Evolutionary conservation across 2,113 vertebrate species (phyloP).

Genomic region (Gallinago jamesoni): DNA sequence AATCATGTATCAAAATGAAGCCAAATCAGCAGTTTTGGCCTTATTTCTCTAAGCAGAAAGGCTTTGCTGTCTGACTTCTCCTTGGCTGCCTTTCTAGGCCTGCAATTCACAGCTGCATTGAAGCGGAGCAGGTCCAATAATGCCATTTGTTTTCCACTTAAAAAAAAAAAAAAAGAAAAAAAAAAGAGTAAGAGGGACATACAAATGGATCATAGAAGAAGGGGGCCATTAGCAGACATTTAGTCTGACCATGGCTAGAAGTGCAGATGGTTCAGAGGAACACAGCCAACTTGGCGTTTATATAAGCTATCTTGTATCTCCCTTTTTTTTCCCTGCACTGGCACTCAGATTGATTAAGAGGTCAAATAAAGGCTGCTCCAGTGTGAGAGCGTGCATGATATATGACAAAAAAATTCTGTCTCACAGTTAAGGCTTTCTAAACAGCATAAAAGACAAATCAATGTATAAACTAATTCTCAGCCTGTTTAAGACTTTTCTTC

Average conservation of each 20-base stretch:
- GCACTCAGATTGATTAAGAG: slow-evolving; percentile 78
- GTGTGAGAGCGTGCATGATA: slow-evolving; percentile 52
- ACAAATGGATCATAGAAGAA: slow-evolving; percentile 65
- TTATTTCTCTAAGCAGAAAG: slow-evolving; percentile 51
- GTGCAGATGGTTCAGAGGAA: slow-evolving; percentile 77
- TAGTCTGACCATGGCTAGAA: slow-evolving; percentile 69
- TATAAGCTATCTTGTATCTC: slow-evolving; percentile 67
- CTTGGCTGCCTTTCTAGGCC: slow-evolving; percentile 62
- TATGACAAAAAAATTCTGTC: slow-evolving; percentile 63
- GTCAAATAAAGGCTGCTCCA: slow-evolving; percentile 75
- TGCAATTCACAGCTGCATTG: slow-evolving; percentile 72
- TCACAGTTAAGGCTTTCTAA: slow-evolving; percentile 66
- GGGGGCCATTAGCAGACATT: slow-evolving; percentile 70
- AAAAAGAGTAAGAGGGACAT: background rate
- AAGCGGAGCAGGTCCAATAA: slow-evolving; percentile 61
- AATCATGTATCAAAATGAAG: slow-evolving; percentile 53
- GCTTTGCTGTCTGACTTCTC: slow-evolving; percentile 60
- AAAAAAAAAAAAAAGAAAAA: background rate
- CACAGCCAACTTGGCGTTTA: slow-evolving; percentile 71
- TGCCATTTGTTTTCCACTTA: slow-evolving; percentile 70
- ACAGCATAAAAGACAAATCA: slow-evolving; percentile 68
- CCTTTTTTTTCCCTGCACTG: slow-evolving; percentile 44
- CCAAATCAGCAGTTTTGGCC: slow-evolving; percentile 71
- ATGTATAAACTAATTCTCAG: slow-evolving; percentile 67
- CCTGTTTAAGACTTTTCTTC: slow-evolving; percentile 24